These are phyloP conservation scores for Chlamydotis undulata DNA, from an alignment of 2,113 vertebrate species.

Conservation along the genomic window DNA sequence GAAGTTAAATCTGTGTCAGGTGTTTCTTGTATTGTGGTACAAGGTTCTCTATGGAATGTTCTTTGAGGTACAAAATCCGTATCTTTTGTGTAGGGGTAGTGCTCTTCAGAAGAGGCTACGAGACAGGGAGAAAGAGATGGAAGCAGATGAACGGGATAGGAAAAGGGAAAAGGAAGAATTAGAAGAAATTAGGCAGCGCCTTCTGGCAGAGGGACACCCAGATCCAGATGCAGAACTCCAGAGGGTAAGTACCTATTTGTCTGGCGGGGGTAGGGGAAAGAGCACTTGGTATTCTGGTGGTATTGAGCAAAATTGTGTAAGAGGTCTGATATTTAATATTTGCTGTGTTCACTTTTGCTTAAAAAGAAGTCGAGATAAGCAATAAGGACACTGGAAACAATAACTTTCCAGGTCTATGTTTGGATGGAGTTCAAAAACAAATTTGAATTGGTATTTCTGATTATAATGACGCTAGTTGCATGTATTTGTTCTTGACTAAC, in stretches of 20 bases:
- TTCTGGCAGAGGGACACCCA: slow-evolving; percentile 96
- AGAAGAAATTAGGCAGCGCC: slow-evolving; percentile 96
- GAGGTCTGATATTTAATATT: background rate
- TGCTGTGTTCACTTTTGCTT: background rate
- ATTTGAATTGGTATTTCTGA: background rate
- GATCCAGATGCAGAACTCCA: slow-evolving; percentile 97
- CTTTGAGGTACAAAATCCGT: background rate
- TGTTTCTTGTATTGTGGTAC: background rate
- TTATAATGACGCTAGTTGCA: background rate
- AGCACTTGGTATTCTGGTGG: background rate
- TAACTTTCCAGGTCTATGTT: background rate
- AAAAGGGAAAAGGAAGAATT: slow-evolving; percentile 98
- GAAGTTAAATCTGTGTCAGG: background rate
- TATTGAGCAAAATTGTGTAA: background rate
- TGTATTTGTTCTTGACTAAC: background rate
- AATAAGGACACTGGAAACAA: background rate
- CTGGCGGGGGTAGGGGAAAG: background rate
- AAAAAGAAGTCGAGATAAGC: background rate
- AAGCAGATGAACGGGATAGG: slow-evolving; percentile 95
- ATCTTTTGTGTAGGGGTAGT: slow-evolving; percentile 87
- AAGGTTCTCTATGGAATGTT: background rate
- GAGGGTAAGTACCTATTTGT: slow-evolving; percentile 79
- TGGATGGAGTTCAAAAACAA: background rate
- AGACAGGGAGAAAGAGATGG: slow-evolving; percentile 97
- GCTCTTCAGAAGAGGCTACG: slow-evolving; percentile 96